phyloP scores from a whole-genome alignment of 2,888 invertebrate species.

The Alsophila aescularia region DNA sequence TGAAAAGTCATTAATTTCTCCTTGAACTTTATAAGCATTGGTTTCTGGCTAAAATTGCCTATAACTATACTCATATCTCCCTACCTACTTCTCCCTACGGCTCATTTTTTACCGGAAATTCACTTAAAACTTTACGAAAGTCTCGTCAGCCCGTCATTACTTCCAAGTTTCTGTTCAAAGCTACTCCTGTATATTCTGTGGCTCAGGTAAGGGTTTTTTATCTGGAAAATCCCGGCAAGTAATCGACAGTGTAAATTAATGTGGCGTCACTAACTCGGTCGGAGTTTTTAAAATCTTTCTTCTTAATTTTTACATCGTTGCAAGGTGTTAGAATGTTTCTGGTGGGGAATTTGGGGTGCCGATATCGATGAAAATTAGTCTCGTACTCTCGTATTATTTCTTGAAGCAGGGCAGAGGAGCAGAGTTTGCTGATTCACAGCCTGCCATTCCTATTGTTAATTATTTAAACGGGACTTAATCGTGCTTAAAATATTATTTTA shows the following conservation, averaged over 20 bases:
- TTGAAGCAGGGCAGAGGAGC: no score
- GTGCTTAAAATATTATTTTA: no score
- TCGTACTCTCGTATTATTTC: background rate
- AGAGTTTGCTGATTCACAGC: no score
- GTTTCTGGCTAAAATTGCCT: background rate
- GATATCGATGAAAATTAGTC: constrained; percentile 31
- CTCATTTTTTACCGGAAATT: constrained; percentile 31
- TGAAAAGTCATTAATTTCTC: background rate
- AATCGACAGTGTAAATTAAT: constrained; percentile 80
- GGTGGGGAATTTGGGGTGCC: constrained; percentile 34
- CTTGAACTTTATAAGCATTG: background rate
- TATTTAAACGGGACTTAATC: no score
- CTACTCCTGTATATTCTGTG: constrained; percentile 14
- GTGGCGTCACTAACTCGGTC: constrained; percentile 80
- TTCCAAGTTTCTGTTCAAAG: constrained; percentile 20
- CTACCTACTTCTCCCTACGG: background rate
- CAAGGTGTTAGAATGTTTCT: constrained; percentile 70
- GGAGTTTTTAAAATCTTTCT: constrained; percentile 74
- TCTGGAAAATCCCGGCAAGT: constrained; percentile 54
- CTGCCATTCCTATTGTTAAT: no score
- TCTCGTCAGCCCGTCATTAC: constrained; percentile 33
- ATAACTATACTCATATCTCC: background rate
- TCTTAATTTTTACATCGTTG: constrained; percentile 82
- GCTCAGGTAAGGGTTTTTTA: constrained; percentile 50
- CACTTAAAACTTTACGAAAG: constrained; percentile 29